Conservation (phyloP, 2,888 invertebrate genomes). For the Dione vanillae region DNA sequence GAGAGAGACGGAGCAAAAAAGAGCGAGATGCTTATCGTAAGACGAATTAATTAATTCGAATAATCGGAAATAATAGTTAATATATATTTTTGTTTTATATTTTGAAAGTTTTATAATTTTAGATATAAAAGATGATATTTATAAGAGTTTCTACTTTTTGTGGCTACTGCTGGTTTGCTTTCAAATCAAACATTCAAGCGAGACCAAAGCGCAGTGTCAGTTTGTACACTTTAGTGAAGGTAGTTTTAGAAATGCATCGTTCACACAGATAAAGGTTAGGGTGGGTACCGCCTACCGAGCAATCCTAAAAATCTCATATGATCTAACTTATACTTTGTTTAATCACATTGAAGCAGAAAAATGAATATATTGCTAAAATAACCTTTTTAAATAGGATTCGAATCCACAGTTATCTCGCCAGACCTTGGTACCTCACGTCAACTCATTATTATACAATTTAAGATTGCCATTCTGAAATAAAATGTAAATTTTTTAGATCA, state of each 20-base stretch:
- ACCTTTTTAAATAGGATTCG: neutral
- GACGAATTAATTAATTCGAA: neutral
- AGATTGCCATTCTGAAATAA: neutral
- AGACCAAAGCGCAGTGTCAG: constrained; percentile 13
- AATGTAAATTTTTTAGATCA: neutral
- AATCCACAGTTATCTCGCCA: neutral
- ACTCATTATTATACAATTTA: neutral
- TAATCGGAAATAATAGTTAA: no score
- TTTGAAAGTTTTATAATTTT: neutral
- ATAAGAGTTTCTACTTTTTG: neutral
- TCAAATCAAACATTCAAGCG: neutral
- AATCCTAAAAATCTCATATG: no score
- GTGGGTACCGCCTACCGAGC: neutral
- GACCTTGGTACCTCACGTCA: neutral
- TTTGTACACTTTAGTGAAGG: constrained; percentile 5
- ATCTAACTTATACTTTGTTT: no score
- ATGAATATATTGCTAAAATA: neutral
- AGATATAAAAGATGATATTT: neutral
- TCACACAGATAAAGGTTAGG: neutral
- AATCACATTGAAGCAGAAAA: neutral
- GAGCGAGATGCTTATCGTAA: no score
- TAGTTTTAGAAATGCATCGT: neutral
- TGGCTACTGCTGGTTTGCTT: neutral
- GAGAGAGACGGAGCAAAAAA: no score
- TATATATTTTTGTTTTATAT: no score